Conservation (phyloP, 2,797 vertebrate species). For the Sebastes minor region DNA sequence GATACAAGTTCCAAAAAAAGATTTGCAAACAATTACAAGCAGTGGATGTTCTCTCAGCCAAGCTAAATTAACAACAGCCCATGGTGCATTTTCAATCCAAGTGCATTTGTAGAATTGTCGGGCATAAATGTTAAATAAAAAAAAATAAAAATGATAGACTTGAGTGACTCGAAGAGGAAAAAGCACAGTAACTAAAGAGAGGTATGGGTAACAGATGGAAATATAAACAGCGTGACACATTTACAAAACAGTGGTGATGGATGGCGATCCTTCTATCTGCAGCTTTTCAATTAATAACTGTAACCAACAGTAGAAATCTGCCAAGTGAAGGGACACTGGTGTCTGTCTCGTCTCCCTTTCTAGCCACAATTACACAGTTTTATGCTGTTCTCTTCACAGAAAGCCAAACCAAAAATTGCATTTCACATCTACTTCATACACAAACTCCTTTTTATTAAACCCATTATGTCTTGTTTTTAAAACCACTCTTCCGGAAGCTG, state of each 20-base stretch:
- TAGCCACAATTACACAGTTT: slow-evolving; percentile 8
- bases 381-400: not conserved
- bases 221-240: slow-evolving; percentile 34
- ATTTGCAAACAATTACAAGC: slow-evolving; percentile 43
- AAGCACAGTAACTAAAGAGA: slow-evolving; percentile 41
- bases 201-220: slow-evolving; percentile 36
- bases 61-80: slow-evolving; percentile 58
- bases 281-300: slow-evolving; percentile 8
- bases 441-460: slow-evolving; percentile 25
- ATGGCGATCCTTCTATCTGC: slow-evolving; percentile 24
- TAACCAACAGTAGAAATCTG: slow-evolving; percentile 18
- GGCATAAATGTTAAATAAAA: slow-evolving; percentile 25
- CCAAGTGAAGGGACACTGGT: not conserved
- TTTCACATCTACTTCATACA: not conserved
- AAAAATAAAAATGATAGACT: slow-evolving; percentile 25
- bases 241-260: slow-evolving; percentile 51
- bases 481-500: not conserved
- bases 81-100: slow-evolving; percentile 52
- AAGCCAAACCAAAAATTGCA: slow-evolving; percentile 3
- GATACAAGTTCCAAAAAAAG: slow-evolving; percentile 14
- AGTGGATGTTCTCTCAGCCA: slow-evolving; percentile 54
- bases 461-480: slow-evolving; percentile 7
- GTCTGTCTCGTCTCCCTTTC: not conserved
- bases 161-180: slow-evolving; percentile 32
- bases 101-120: slow-evolving; percentile 44